Evolutionary conservation across 2,888 invertebrate species (phyloP).

Genomic region (Adineta ricciae): DNA sequence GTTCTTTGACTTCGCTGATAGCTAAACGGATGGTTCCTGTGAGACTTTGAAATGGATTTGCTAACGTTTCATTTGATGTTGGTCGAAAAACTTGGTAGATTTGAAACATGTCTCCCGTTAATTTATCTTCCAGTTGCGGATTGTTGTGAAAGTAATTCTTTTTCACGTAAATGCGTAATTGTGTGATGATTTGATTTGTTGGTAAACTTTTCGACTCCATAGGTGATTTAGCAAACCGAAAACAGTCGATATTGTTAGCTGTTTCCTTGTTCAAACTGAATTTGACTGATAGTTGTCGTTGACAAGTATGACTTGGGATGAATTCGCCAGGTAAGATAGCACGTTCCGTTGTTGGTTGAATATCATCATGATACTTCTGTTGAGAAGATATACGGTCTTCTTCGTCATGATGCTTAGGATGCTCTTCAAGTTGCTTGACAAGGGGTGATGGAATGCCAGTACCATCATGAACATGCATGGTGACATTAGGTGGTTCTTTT

Average conservation of each 20-base stretch:
- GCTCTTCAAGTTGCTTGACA: neutral
- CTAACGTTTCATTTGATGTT: neutral
- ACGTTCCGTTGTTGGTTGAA: neutral
- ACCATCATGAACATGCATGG: neutral
- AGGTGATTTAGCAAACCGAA: neutral
- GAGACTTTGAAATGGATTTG: neutral
- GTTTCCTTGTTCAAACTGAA: neutral
- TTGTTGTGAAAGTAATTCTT: neutral
- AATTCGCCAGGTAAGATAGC: neutral
- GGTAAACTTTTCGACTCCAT: neutral
- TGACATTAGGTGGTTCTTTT: neutral
- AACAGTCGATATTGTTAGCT: neutral
- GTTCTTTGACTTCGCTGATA: neutral
- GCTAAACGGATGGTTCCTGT: neutral
- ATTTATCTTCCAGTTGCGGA: neutral
- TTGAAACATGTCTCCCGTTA: neutral
- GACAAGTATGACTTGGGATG: neutral
- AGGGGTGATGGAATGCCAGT: neutral
- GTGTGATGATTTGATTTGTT: neutral
- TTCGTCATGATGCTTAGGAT: neutral
- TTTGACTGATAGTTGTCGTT: neutral
- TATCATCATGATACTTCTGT: neutral
- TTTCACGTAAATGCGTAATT: neutral
- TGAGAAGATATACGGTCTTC: neutral
- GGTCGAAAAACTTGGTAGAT: conserved; percentile 2